phyloP scores from a whole-genome alignment of 2,797 vertebrate species.

The Rhadinocentrus ornatus region DNA sequence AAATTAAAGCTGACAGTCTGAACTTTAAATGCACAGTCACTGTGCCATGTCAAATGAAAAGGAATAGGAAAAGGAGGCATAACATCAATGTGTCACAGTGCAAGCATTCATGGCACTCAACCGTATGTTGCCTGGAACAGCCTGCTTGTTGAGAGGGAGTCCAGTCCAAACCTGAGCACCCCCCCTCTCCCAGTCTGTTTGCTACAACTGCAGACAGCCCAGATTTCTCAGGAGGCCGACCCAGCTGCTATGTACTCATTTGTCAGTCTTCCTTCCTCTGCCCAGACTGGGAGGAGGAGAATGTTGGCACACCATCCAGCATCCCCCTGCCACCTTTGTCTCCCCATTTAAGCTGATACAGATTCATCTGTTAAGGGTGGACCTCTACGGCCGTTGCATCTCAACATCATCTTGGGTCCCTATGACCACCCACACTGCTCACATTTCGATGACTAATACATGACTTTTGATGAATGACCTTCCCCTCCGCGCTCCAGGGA shows the following conservation, averaged over 20 bases:
- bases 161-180: slow-evolving; percentile 20
- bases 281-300: slow-evolving; percentile 32
- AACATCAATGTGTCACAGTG: slow-evolving; percentile 59
- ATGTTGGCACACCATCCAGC: slow-evolving; percentile 4
- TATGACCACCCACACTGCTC: slow-evolving; percentile 47
- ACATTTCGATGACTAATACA: slow-evolving; percentile 68
- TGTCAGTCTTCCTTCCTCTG: slow-evolving; percentile 47
- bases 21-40: slow-evolving; percentile 72
- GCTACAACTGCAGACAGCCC: slow-evolving; percentile 41
- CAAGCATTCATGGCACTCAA: slow-evolving; percentile 49
- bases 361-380: slow-evolving; percentile 54
- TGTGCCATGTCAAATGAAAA: slow-evolving; percentile 63
- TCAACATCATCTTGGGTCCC: slow-evolving; percentile 41
- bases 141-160: slow-evolving; percentile 31
- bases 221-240: slow-evolving; percentile 41
- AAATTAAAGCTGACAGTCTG: slow-evolving; percentile 72
- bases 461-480: slow-evolving; percentile 75
- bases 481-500: slow-evolving; percentile 55
- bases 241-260: slow-evolving; percentile 61
- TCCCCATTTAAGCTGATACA: slow-evolving; percentile 35
- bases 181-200: slow-evolving; percentile 12
- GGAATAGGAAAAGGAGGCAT: slow-evolving; percentile 34
- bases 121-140: slow-evolving; percentile 52
- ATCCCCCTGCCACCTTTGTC: background rate
- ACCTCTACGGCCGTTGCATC: slow-evolving; percentile 38